Evolutionary conservation across 2,113 vertebrate genomes (phyloP).

Genomic region (Deroptyus accipitrinus): DNA sequence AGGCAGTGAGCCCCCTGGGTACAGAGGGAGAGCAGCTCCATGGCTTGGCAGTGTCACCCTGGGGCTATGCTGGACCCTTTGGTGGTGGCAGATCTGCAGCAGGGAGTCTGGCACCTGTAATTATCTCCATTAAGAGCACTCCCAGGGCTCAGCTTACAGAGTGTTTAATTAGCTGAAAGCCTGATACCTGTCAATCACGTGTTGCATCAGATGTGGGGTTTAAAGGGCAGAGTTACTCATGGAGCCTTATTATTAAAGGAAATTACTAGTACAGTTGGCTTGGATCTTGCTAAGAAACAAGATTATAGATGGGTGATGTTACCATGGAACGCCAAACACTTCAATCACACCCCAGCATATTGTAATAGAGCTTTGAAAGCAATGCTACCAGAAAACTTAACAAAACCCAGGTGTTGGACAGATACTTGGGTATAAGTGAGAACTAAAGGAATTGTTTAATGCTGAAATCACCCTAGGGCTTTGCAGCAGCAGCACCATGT

Average conservation of each 20-base stretch:
- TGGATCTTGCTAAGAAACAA: background rate
- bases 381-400: background rate
- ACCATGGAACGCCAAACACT: slow-evolving; percentile 18
- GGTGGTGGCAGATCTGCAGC: background rate
- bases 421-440: background rate
- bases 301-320: slow-evolving; percentile 43
- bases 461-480: background rate
- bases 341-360: background rate
- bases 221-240: slow-evolving; percentile 22
- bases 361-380: background rate
- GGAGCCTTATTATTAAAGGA: slow-evolving; percentile 15
- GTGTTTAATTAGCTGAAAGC: background rate
- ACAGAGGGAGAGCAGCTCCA: background rate
- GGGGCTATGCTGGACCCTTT: background rate
- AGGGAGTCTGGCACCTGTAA: background rate
- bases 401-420: background rate
- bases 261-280: background rate
- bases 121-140: background rate
- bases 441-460: background rate
- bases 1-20: background rate
- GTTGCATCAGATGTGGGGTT: background rate
- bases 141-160: background rate
- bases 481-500: background rate
- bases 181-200: background rate
- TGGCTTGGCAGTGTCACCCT: background rate